Evolutionary conservation across 2,888 invertebrate genomes (phyloP), one percentile per base, ranked within the genome.

Genomic region (Beris morrisii): DNA sequence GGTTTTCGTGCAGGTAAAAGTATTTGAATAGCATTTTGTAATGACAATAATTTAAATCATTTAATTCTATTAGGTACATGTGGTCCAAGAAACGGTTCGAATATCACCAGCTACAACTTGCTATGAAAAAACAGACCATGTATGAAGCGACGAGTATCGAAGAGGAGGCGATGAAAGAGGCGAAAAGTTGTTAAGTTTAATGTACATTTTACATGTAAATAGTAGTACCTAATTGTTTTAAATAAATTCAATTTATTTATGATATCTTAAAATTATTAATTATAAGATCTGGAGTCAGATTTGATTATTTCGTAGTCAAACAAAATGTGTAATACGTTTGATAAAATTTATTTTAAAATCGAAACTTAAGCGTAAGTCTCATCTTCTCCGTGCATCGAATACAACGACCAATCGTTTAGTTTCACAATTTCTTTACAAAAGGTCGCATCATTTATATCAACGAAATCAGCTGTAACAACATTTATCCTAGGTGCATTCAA

Each of bases 51-150:
- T 55, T 31, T 46, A 52, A n/a, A 44, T 52, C 44, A 30, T 52
- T 44, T 46, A n/a, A 5, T 31, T 31, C 30, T 57, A 13, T 9
- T 55, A 84, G 90, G 73, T 89, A 89, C 77, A 82, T 85, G 58
- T 90, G 86, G 85, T 88, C 90, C 1, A 80, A 82, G 71, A 82
- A 83, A 63, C 87, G 85, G 70, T 88, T 89, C 79, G 85, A 88
- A 77, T 86, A 88, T 72, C 81, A 84, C 65, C 81, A 86, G 71
- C 71, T 90, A 53, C 84, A 87, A 74, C 84, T 85, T 67, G 85
- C 86, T 9, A 80, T 90, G 76, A 84, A 84, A 76, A 82, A 85
- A 57, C 85, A 85, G 73, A 83, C 85, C 4, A 65, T 84, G 53
- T 83, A 84, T 75, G 88, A 90, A 82, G 90, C 90, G 7, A 88